These are phyloP conservation scores for Pemphigus obesinymphae DNA, from an alignment of 1,140 invertebrate species.

Conservation along the genomic window DNA sequence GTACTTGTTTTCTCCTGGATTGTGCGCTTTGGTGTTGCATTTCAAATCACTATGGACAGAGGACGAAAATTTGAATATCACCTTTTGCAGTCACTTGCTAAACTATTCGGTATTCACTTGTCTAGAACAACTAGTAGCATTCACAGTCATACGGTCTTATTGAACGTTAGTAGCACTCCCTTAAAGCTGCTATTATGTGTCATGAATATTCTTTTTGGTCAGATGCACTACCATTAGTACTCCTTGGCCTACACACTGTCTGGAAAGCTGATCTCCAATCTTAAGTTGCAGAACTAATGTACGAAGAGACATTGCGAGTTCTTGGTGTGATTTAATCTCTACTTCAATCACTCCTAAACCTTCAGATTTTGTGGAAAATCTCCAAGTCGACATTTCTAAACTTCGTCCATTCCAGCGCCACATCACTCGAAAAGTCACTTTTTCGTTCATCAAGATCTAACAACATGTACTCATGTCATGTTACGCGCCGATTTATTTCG, in stretches of 20 bases:
- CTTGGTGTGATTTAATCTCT: constrained; percentile 29
- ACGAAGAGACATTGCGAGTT: constrained; percentile 20
- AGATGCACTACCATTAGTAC: background rate
- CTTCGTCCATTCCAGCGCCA: no score
- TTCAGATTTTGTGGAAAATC: no score
- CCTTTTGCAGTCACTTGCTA: constrained; percentile 10
- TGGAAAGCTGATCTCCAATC: background rate
- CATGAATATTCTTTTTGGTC: constrained; percentile 33
- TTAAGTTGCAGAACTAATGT: constrained; percentile 28
- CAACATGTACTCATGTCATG: no score
- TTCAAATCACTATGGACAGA: constrained; percentile 51
- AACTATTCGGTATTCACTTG: background rate
- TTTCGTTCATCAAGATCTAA: no score
- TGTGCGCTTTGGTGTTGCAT: background rate
- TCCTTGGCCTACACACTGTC: background rate
- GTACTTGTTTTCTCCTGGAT: constrained; percentile 45
- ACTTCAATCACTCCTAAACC: no score
- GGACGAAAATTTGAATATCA: constrained; percentile 50
- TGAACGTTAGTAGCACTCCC: constrained; percentile 44
- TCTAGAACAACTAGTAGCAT: background rate
- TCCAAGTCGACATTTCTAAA: no score
- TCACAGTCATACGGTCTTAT: background rate
- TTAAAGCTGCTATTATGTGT: constrained; percentile 47
- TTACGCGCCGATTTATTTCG: no score
- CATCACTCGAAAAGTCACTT: no score